Evolutionary conservation across 2,888 invertebrate genomes (phyloP), one percentile per base, ranked within the genome.

Genomic region (Teleogryllus oceanicus): DNA sequence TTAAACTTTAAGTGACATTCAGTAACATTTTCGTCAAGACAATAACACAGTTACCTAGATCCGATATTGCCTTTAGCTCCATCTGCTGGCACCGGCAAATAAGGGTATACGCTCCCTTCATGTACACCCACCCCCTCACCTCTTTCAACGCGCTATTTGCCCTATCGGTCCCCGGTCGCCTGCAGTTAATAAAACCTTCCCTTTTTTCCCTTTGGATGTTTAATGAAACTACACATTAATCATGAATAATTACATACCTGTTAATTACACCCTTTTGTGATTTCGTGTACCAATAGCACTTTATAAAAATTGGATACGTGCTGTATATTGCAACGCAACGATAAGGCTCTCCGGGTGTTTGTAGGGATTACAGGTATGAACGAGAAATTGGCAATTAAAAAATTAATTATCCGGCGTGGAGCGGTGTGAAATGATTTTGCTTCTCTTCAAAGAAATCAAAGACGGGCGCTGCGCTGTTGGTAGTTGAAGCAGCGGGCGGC

Each of bases 211-310:
- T 62, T 62, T 62, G 62, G 62, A 62, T 62, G 62, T 62, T 62
- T 62, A 62, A 62, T 62, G 62, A 62, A 62, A 62, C 62, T 62
- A 62, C 62, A n/a, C 62, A 62, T 62, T 62, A 62, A 62, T 62
- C 62, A 62, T 62, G 62, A 62, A 62, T 62, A 62, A 62, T 62
- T 62, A 62, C 62, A 62, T 62, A 62, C 62, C 62, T 62, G 62
- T 62, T 62, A 62, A 62, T 62, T 62, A 62, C 62, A 62, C 62
- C 62, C 62, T 62, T 62, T 62, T 62, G 62, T 62, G 62, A 62
- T 62, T 62, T 62, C 62, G 62, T 62, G 62, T 62, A 62, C 62
- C 62, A 62, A 62, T 62, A 62, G 62, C 62, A 18, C 62, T 62
- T 62, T 62, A 62, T 62, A 62, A 62, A 62, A 62, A 62, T 62